Percentiles rank a stretch among this genome's conserved stretches.
Conservation (phyloP, 35 echinoderm and acorn worm species). For the Amphiura filiformis region DNA sequence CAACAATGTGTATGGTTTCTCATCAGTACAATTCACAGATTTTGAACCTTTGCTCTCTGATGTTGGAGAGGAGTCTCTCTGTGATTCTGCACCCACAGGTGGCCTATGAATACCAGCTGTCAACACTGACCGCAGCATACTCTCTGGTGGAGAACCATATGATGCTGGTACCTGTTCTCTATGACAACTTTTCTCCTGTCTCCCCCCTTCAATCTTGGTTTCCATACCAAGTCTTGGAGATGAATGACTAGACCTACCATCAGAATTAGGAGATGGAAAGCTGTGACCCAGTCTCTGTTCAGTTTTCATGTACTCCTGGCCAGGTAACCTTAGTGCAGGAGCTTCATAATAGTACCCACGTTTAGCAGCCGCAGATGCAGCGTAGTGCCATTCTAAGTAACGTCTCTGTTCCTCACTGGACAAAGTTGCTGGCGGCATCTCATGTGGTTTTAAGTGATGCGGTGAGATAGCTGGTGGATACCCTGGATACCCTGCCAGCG, state of each 20-base stretch:
- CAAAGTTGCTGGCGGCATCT: neutral
- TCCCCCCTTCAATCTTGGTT: neutral
- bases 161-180: neutral
- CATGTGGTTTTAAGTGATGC: neutral
- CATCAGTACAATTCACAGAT: neutral
- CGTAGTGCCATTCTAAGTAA: conserved; percentile 30
- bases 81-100: neutral
- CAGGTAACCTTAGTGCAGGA: neutral
- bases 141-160: conserved; percentile 12
- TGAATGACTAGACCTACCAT: neutral
- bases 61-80: conserved; percentile 16
- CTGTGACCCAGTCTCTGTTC: conserved; percentile 4
- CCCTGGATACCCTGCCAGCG: conserved; percentile 2
- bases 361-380: conserved; percentile 12
- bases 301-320: neutral
- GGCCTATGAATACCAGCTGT: conserved; percentile 33
- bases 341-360: conserved; percentile 27
- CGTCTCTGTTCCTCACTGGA: conserved; percentile 29
- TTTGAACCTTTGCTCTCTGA: conserved; percentile 5
- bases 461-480: neutral
- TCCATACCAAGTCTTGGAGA: neutral
- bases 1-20: neutral
- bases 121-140: conserved; percentile 49
- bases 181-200: conserved; percentile 1
- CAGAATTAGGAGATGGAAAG: neutral